Percentiles rank a stretch among this genome's conserved stretches.
These are phyloP conservation scores for Gymnoscelis rufifasciata DNA, from an alignment of 2,888 invertebrate species.

Conservation along the genomic window DNA sequence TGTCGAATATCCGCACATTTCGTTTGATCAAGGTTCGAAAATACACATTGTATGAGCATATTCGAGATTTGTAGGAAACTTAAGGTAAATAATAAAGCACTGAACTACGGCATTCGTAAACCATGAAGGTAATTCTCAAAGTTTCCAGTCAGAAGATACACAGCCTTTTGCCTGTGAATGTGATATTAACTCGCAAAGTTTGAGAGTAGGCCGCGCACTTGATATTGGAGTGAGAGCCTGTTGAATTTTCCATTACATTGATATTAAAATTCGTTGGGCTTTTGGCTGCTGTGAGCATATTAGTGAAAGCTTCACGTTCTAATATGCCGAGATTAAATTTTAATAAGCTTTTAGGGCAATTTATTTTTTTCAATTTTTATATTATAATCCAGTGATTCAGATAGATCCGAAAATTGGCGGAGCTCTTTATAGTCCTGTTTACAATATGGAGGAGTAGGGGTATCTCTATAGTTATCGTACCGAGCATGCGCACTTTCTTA, in stretches of 20 bases:
- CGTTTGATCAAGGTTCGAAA: too few relatives aligned
- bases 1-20: too few relatives aligned
- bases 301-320: neutral
- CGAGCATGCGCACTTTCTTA: too few relatives aligned
- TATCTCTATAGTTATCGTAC: too few relatives aligned
- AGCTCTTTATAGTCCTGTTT: too few relatives aligned
- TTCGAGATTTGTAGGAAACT: neutral
- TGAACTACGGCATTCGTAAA: neutral
- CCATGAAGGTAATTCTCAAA: slow-evolving; percentile 1
- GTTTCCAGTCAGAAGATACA: slow-evolving; percentile 4
- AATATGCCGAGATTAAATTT: too few relatives aligned
- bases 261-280: slow-evolving; percentile 13
- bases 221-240: slow-evolving; percentile 16
- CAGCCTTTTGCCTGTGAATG: slow-evolving; percentile 5
- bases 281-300: too few relatives aligned
- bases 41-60: neutral
- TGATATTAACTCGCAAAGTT: slow-evolving; percentile 6
- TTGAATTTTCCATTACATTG: slow-evolving; percentile 21
- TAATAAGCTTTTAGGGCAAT: too few relatives aligned
- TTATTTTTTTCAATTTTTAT: too few relatives aligned
- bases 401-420: too few relatives aligned
- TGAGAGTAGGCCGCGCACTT: slow-evolving; percentile 10
- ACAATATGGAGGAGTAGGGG: too few relatives aligned
- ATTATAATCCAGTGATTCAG: too few relatives aligned
- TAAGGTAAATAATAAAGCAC: slow-evolving; percentile 1